Conservation (phyloP, 2,113 vertebrate species). For the Grammomys dolichurus region DNA sequence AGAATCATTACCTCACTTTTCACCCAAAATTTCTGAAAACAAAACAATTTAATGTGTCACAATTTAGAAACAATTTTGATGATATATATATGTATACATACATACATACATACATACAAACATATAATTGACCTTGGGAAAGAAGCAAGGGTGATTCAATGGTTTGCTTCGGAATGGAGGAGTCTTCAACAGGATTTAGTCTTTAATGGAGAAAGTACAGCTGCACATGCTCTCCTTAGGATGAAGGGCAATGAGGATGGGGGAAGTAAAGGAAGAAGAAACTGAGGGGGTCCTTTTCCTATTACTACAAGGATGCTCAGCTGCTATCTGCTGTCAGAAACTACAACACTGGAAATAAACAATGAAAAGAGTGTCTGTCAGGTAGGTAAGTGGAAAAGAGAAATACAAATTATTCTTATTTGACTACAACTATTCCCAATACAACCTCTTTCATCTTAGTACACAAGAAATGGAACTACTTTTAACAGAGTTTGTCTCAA, state of each 20-base stretch:
- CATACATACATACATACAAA: accelerated
- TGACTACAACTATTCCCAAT: background rate
- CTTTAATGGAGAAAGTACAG: conserved; percentile 41
- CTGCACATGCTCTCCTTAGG: background rate
- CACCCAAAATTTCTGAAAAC: conserved; percentile 21
- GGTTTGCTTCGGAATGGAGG: conserved; percentile 24
- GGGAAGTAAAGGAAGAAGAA: conserved; percentile 37
- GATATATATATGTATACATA: too few relatives aligned
- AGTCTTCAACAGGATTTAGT: background rate
- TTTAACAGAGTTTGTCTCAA: background rate
- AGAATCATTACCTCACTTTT: background rate
- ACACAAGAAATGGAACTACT: background rate
- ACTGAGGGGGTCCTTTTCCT: conserved; percentile 22
- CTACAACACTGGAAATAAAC: background rate
- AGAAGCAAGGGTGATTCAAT: conserved; percentile 52
- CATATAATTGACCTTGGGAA: conserved; percentile 58
- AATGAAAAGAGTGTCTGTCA: background rate
- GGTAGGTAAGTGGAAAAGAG: conserved; percentile 26
- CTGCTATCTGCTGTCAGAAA: conserved; percentile 74
- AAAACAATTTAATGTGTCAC: conserved; percentile 43
- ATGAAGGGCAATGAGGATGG: background rate
- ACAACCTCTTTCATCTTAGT: conserved; percentile 10
- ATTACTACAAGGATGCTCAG: conserved; percentile 53
- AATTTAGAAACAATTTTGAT: conserved; percentile 46
- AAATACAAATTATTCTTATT: conserved; percentile 44